Evolutionary conservation across 2,888 invertebrate species (phyloP), one percentile per base, ranked within the genome.

Genomic region (Lithosia quadra): DNA sequence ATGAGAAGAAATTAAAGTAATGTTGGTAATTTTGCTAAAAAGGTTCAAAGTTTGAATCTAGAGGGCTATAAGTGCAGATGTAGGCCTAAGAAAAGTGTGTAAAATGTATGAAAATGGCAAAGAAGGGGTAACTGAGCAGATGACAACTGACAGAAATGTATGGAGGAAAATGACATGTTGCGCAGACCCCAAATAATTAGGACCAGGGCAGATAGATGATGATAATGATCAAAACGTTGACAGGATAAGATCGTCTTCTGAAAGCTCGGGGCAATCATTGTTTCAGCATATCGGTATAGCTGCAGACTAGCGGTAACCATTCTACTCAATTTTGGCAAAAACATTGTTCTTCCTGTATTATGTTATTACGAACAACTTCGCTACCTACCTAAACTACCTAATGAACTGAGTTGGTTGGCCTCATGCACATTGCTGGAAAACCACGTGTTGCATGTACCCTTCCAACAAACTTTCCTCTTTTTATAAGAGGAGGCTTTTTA

Each of bases 381-480:
- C 49, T n/a, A 49, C n/a, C 49, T 49, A 49, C 8, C n/a, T 49
- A n/a, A 43, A 43, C 43, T 43, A 49, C n/a, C 8, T 49, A 49
- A n/a, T 49, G n/a, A 49, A 49, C 49, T 39, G 15, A 4, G 39
- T 15, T 39, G 13, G 15, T 10, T n/a, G n/a, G n/a, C n/a, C 2
- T n/a, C 43, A 43, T 18, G n/a, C n/a, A n/a, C n/a, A 43, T n/a
- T n/a, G 9, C 49, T 49, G 8, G 49, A 49, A 49, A 49, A 49
- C 49, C 49, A 49, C 49, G n/a, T 49, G 49, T 49, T 49, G 49
- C 49, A n/a, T n/a, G n/a, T n/a, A n/a, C 49, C 49, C 49, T 49
- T 49, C 8, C n/a, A 49, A 9, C 49, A 49, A 49, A 49, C 49
- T 49, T 49, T 49, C 49, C 9, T n/a, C 18, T 49, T 49, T 49